Evolutionary conservation across 1,140 invertebrate species (phyloP).

Genomic region (Diorhabda carinulata): DNA sequence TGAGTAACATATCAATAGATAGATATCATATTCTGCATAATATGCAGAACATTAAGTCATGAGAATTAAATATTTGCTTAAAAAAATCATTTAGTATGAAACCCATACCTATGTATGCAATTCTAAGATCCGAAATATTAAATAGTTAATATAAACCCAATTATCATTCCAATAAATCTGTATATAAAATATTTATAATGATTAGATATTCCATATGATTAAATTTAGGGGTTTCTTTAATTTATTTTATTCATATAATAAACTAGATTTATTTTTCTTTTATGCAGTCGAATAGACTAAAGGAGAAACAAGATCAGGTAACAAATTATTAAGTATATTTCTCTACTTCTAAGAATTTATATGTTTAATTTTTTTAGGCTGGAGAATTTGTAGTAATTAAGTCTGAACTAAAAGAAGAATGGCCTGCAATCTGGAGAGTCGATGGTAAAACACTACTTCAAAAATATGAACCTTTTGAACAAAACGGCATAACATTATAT

Average conservation of each 20-base stretch:
- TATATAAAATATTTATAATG: too few species aligned
- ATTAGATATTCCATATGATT: too few species aligned
- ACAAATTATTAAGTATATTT: slow-evolving; percentile 2
- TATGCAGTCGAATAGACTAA: slow-evolving; percentile 33
- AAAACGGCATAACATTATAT: slow-evolving; percentile 76
- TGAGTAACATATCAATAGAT: slow-evolving; percentile 32
- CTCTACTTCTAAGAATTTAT: not conserved
- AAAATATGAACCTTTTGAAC: slow-evolving; percentile 79
- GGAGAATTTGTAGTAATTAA: slow-evolving; percentile 82
- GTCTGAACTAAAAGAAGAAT: slow-evolving; percentile 68
- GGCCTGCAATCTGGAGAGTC: slow-evolving; percentile 80
- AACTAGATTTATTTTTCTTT: not conserved
- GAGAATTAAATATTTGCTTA: too few species aligned
- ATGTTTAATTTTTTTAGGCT: slow-evolving; percentile 53
- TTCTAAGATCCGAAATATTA: too few species aligned
- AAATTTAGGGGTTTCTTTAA: too few species aligned
- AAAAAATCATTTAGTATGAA: too few species aligned
- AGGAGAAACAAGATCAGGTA: slow-evolving; percentile 36
- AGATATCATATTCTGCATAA: too few species aligned
- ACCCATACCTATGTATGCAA: too few species aligned
- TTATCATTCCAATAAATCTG: too few species aligned
- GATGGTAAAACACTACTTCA: slow-evolving; percentile 82
- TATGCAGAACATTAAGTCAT: too few species aligned
- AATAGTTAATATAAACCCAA: too few species aligned
- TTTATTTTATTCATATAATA: too few species aligned